Evolutionary conservation across 1,140 invertebrate species (phyloP).

Genomic region (Caerostris darwini): DNA sequence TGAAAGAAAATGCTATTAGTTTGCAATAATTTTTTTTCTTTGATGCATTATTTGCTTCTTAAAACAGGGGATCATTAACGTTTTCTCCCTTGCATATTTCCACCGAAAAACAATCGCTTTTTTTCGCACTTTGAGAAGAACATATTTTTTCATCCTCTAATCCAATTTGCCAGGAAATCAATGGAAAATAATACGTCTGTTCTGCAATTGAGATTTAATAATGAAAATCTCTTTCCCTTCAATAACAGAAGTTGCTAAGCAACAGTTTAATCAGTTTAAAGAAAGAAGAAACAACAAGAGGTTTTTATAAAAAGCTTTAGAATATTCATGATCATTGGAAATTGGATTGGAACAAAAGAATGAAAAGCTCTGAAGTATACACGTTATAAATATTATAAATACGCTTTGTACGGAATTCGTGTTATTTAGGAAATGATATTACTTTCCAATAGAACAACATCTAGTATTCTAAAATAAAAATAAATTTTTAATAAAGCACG

Average conservation of each 20-base stretch:
- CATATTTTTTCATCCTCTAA: background rate
- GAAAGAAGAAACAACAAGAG: background rate
- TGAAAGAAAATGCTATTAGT: background rate
- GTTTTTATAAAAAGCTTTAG: background rate
- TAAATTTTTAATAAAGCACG: too few relatives aligned
- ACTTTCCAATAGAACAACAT: too few relatives aligned
- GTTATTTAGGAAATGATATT: too few relatives aligned
- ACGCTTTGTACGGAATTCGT: too few relatives aligned
- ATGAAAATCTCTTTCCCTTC: background rate
- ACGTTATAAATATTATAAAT: too few relatives aligned
- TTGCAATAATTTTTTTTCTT: background rate
- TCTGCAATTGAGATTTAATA: slow-evolving; percentile 12
- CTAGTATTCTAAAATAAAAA: too few relatives aligned
- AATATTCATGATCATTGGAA: slow-evolving; percentile 29
- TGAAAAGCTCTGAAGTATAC: background rate
- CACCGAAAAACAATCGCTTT: background rate
- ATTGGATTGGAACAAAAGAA: background rate
- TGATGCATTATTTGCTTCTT: slow-evolving; percentile 27
- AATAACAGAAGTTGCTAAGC: slow-evolving; percentile 30
- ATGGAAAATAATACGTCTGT: background rate
- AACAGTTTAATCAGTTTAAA: slow-evolving; percentile 42
- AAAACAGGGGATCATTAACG: slow-evolving; percentile 16
- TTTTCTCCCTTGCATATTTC: background rate
- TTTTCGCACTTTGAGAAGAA: background rate
- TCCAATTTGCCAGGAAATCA: background rate